A percentile compares a stretch with the other conserved stretches of the same genome.
Conservation (phyloP, 2,113 vertebrate species). For the Forbesichthys papilliferus region DNA sequence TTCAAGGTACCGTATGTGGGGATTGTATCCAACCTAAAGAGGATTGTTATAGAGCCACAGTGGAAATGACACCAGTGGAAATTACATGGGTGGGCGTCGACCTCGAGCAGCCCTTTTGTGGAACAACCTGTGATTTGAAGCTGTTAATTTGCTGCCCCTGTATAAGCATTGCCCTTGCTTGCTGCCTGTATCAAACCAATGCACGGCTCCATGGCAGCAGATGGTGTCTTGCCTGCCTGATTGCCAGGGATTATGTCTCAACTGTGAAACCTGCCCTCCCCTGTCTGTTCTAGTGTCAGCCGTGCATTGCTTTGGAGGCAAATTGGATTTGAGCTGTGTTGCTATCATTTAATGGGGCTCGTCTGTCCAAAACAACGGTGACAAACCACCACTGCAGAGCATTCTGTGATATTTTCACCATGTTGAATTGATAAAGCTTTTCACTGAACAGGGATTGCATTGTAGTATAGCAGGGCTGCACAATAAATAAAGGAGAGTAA, state of each 20-base stretch:
- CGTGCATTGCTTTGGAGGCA: conserved; percentile 26
- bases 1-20: conserved; percentile 93
- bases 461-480: no score
- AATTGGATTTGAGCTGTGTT: conserved; percentile 42
- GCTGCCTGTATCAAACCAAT: conserved; percentile 62
- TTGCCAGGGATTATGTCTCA: conserved; percentile 70
- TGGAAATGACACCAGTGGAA: conserved; percentile 26
- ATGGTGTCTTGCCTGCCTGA: conserved; percentile 77
- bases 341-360: conserved; percentile 28
- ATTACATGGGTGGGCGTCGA: conserved; percentile 38
- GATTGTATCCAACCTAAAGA: conserved; percentile 30
- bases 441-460: no score
- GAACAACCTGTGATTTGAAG: conserved; percentile 50
- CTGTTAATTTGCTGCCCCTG: conserved; percentile 35
- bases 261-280: conserved; percentile 60
- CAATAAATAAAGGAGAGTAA: no score
- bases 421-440: neutral
- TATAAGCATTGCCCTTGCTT: conserved; percentile 65
- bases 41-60: neutral
- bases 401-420: neutral
- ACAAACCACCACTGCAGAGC: neutral
- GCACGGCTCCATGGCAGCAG: conserved; percentile 72
- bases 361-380: neutral
- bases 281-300: conserved; percentile 53
- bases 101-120: conserved; percentile 31